Base-by-base conservation (phyloP, 2,797 vertebrate species). In the Brotogeris chrysoptera region DNA sequence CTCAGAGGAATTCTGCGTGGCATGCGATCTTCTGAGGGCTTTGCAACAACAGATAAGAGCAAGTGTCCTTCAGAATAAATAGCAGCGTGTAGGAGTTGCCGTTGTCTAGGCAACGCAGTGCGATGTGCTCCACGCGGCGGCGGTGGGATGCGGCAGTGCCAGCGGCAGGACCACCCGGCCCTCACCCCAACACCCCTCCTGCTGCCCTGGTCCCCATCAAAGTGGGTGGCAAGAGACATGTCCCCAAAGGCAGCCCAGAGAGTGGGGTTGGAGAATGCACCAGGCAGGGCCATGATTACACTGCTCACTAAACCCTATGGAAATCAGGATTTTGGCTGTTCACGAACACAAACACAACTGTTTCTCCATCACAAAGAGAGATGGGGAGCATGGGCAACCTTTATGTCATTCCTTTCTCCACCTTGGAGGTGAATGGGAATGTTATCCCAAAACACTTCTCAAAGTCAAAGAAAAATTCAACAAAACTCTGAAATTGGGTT, bases 21-120 rank as follows among this genome's bases (percentile, higher is more conserved):
- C 86, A 55, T 83, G 70, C 96, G 72, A 76, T 93, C 95, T 83
- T 91, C 78, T 5, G 90, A 96, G 96, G 97, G 93, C 85, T 93
- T 57, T 92, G 77, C 91, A 82, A 80, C 69, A 87, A 90, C 91
- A 90, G 94, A 90, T 74, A 92, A 80, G 92, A 92, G 94, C 95
- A 95, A 96, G 93, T 92, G 93, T 95, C 96, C 95, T 92, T 96
- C 95, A 92, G 88, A 95, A 95, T 96, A 97, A 96, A 94, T 81
- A 88, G 95, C 72, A 91, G 92, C 52, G 84, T 95, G 96, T 96
- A 96, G 97, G 98, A 96, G 86, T 97, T 94, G 96, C 82, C 64
- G 98, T 98, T 96, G 97, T 95, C 98, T 20, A 71, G 97, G 98
- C 97, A 97, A 98, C 98, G 41, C 94, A 77, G 96, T 88, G 39